Conservation (phyloP, 1,140 invertebrate species). For the Gryon sp. region DNA sequence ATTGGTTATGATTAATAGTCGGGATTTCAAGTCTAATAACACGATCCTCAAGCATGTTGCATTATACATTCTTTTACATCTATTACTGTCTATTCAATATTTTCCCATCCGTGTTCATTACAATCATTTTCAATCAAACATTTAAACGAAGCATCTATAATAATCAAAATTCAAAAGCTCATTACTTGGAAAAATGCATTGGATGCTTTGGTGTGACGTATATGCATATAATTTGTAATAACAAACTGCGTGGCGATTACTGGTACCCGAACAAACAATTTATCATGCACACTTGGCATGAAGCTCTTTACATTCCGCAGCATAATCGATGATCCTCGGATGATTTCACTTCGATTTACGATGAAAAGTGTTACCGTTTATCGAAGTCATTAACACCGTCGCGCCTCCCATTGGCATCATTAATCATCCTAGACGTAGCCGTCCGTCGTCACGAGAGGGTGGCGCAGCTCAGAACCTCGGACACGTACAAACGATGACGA, state of each 20-base stretch:
- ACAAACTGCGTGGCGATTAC: slow-evolving; percentile 23
- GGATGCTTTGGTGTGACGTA: background rate
- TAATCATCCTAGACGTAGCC: slow-evolving; percentile 37
- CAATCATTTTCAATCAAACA: background rate
- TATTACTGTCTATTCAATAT: too few relatives aligned
- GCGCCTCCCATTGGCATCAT: slow-evolving; percentile 42
- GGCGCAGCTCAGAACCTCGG: slow-evolving; percentile 13
- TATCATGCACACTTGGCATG: slow-evolving; percentile 31
- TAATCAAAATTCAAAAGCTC: slow-evolving; percentile 2
- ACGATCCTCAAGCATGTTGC: too few relatives aligned
- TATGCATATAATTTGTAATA: slow-evolving; percentile 30
- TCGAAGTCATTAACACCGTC: slow-evolving; percentile 53
- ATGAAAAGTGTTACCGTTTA: slow-evolving; percentile 54
- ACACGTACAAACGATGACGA: slow-evolving; percentile 44
- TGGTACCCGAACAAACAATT: slow-evolving; percentile 18
- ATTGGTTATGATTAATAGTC: too few relatives aligned
- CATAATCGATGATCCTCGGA: slow-evolving; percentile 50
- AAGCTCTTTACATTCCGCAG: slow-evolving; percentile 6
- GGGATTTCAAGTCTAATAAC: too few relatives aligned
- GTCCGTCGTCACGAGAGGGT: slow-evolving; percentile 24
- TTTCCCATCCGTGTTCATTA: too few relatives aligned
- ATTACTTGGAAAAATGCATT: slow-evolving; percentile 1
- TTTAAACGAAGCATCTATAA: too few relatives aligned
- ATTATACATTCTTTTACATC: too few relatives aligned
- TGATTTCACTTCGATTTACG: slow-evolving; percentile 46